Evolutionary conservation across 2,797 vertebrate species (phyloP).

Genomic region (Centroberyx gerrardi): DNA sequence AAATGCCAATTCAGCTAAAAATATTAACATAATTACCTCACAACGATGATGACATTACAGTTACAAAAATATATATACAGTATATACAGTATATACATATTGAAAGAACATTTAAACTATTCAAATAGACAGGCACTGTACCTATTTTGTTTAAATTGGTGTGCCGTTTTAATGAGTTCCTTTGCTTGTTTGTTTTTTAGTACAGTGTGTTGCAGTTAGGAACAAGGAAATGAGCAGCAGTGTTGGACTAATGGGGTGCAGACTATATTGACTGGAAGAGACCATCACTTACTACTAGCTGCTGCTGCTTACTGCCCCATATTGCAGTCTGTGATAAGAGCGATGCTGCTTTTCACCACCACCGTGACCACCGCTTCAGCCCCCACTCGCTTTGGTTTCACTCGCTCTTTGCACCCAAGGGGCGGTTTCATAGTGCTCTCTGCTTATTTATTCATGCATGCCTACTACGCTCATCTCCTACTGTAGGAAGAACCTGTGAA

Average conservation of each 20-base stretch:
- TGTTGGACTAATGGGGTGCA: constrained; percentile 35
- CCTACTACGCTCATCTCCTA: constrained; percentile 41
- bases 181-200: constrained; percentile 4
- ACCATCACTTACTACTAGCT: constrained; percentile 36
- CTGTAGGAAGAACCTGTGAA: constrained; percentile 11
- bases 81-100: no score
- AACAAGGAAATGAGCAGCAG: neutral
- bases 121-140: no score
- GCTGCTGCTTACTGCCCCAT: constrained; percentile 3
- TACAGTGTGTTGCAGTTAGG: neutral
- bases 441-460: constrained; percentile 70
- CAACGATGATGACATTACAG: no score
- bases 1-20: no score
- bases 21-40: no score
- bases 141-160: no score
- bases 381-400: constrained; percentile 38
- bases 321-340: constrained; percentile 29
- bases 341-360: constrained; percentile 38
- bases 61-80: no score
- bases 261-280: constrained; percentile 30
- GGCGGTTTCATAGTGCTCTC: constrained; percentile 50
- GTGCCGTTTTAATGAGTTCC: neutral
- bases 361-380: constrained; percentile 35
- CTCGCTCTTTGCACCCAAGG: constrained; percentile 25
- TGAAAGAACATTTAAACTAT: no score